Evolutionary conservation across 2,797 vertebrate species (phyloP).

Genomic region (Cuculus canorus): DNA sequence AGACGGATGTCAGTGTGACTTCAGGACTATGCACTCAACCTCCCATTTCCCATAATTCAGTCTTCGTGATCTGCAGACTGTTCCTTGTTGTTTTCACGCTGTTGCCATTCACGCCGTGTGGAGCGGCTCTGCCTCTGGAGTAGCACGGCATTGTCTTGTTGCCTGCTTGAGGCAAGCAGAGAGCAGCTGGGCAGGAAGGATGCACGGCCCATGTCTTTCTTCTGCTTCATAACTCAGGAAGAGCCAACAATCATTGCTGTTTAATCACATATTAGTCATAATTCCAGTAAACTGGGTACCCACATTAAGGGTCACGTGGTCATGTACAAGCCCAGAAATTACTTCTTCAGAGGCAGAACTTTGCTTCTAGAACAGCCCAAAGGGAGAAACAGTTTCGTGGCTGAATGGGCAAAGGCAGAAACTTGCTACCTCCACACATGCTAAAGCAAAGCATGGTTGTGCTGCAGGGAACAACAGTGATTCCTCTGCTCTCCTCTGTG

Average conservation of each 20-base stretch:
- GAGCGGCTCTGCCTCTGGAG: background rate
- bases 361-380: background rate
- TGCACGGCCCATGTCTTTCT: background rate
- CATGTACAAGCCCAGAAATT: background rate
- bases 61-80: background rate
- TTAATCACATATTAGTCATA: background rate
- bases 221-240: background rate
- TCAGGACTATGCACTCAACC: background rate
- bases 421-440: background rate
- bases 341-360: background rate
- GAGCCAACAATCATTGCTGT: background rate
- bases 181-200: background rate
- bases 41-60: background rate
- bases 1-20: background rate
- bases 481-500: conserved; percentile 64
- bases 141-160: background rate
- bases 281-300: background rate
- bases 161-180: background rate
- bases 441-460: background rate
- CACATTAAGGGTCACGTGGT: background rate
- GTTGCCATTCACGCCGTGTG: background rate
- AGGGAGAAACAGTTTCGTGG: background rate
- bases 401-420: background rate
- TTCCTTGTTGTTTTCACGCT: background rate
- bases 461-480: conserved; percentile 48